Evolutionary conservation across 2,888 invertebrate species (phyloP).

Genomic region (Sturmia bella): DNA sequence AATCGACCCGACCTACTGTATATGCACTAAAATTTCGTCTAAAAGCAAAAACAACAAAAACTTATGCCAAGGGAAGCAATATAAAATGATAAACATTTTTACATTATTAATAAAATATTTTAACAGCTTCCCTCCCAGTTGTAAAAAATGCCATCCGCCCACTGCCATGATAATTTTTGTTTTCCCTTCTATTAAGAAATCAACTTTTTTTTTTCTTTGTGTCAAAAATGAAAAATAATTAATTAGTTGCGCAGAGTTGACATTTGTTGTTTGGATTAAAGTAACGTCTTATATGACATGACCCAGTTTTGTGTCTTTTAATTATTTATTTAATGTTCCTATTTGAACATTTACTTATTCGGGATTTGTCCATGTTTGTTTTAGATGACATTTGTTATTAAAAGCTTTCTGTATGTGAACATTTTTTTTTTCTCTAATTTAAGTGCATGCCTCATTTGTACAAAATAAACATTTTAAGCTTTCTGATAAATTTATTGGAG

Average conservation of each 20-base stretch:
- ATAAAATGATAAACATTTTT: too few relatives aligned
- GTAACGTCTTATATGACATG: not conserved
- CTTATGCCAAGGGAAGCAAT: too few relatives aligned
- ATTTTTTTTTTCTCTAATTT: constrained; percentile 5
- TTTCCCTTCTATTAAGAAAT: too few relatives aligned
- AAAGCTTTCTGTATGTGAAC: too few relatives aligned
- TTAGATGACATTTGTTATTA: not conserved
- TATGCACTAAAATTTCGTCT: too few relatives aligned
- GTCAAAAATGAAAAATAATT: not conserved
- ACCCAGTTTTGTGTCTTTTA: not conserved
- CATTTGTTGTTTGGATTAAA: not conserved
- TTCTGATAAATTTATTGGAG: too few relatives aligned
- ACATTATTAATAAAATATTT: too few relatives aligned
- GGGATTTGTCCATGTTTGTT: not conserved
- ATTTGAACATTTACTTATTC: not conserved
- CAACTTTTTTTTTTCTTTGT: not conserved
- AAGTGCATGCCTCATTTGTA: not conserved
- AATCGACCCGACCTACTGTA: too few relatives aligned
- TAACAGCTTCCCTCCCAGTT: too few relatives aligned
- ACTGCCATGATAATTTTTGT: too few relatives aligned
- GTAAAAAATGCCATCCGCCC: too few relatives aligned
- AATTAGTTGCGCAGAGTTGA: constrained; percentile 22
- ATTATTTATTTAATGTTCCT: not conserved
- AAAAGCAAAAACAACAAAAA: too few relatives aligned
- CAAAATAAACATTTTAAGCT: constrained; percentile 4